Evolutionary conservation across 2,797 vertebrate genomes (phyloP).

Genomic region (Adelosebastes latens): DNA sequence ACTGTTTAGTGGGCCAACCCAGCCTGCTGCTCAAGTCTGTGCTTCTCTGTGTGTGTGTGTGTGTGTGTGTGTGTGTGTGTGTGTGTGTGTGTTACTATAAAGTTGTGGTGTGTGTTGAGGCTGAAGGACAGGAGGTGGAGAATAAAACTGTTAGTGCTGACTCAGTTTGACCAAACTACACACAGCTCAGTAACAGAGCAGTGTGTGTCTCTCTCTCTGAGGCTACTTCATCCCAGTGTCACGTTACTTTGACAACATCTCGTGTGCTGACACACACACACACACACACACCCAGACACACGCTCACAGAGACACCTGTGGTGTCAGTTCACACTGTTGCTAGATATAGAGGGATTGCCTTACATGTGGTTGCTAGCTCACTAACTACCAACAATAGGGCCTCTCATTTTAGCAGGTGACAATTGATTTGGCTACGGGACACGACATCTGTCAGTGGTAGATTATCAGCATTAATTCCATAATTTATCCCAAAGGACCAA

Average conservation of each 20-base stretch:
- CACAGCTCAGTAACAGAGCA: background rate
- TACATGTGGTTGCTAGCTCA: conserved; percentile 2
- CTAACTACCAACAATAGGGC: conserved; percentile 5
- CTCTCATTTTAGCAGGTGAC: background rate
- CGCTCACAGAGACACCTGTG: conserved; percentile 17
- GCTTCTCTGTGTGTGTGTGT: background rate
- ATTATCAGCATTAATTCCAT: background rate
- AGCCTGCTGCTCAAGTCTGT: conserved; percentile 42
- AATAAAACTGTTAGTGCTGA: conserved; percentile 60
- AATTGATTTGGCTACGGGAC: background rate
- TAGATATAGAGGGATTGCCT: conserved; percentile 7
- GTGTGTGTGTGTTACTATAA: conserved; percentile 10
- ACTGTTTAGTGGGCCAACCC: conserved; percentile 74
- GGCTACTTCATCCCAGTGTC: conserved; percentile 20
- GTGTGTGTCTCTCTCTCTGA: background rate
- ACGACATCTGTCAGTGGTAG: background rate
- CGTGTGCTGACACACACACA: background rate
- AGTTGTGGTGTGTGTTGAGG: conserved; percentile 28
- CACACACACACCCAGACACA: conserved; percentile 11
- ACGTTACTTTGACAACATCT: conserved; percentile 40
- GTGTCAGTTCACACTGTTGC: conserved; percentile 13
- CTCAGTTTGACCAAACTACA: conserved; percentile 40
- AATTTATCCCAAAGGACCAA: background rate
- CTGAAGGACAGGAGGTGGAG: conserved; percentile 46
- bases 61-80: conserved; percentile 1